Conservation (phyloP, 2,797 vertebrate genomes). For the Lindbergichthys nudifrons region DNA sequence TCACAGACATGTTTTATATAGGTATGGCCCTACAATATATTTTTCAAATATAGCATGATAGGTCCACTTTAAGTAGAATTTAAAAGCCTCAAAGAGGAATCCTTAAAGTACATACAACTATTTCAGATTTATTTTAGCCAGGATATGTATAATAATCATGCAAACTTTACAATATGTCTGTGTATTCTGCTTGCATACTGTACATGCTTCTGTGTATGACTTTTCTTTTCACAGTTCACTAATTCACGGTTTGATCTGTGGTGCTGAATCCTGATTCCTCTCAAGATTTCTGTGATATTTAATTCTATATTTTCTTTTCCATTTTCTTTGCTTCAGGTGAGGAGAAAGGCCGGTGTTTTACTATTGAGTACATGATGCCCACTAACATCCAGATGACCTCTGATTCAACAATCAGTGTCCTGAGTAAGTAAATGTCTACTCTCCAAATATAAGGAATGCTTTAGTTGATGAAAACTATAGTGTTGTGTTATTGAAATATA, state of each 20-base stretch:
- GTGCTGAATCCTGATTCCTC: neutral
- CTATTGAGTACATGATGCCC: conserved; percentile 96
- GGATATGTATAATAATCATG: conserved; percentile 1
- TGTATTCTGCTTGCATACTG: neutral
- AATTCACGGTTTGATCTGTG: neutral
- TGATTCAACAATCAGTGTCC: conserved; percentile 93
- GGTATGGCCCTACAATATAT: no score
- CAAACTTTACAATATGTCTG: neutral
- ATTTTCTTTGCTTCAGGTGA: conserved; percentile 84
- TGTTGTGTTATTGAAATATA: neutral
- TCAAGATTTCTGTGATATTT: neutral
- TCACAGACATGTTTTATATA: no score
- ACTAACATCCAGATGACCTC: conserved; percentile 94
- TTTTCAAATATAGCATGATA: no score
- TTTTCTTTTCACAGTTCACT: neutral
- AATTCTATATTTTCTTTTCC: neutral
- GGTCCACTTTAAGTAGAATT: neutral
- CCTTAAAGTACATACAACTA: neutral
- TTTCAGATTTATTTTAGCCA: neutral
- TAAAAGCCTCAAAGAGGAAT: conserved; percentile 5
- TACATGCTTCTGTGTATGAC: conserved; percentile 1
- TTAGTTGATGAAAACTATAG: neutral
- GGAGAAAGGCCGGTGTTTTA: conserved; percentile 94
- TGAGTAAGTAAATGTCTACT: conserved; percentile 87
- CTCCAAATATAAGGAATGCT: neutral